A percentile compares a stretch with the other conserved stretches of the same genome.
These are phyloP conservation scores for Euleptes europaea DNA, from an alignment of 2,113 vertebrate species.

Conservation along the genomic window DNA sequence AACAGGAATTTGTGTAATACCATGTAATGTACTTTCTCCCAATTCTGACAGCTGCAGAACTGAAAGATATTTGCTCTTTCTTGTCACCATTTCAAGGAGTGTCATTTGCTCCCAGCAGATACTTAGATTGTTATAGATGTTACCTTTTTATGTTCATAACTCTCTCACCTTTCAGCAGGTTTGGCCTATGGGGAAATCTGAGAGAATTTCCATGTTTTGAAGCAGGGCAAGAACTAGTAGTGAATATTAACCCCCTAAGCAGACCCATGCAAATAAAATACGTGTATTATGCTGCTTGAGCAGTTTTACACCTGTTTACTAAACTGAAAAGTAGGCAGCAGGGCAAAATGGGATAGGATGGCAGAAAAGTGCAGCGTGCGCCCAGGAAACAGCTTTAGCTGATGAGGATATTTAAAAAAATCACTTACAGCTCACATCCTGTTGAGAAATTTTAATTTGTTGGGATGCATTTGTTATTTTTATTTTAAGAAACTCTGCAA, in stretches of 20 bases:
- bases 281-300: slow-evolving; percentile 24
- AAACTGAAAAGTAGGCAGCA: neutral
- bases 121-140: slow-evolving; percentile 34
- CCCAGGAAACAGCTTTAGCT: neutral
- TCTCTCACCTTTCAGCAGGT: slow-evolving; percentile 23
- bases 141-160: slow-evolving; percentile 29
- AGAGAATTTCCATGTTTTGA: slow-evolving; percentile 9
- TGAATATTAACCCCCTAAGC: slow-evolving; percentile 26
- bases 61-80: slow-evolving; percentile 39
- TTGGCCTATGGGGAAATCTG: slow-evolving; percentile 19
- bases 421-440: neutral
- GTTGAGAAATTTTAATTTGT: neutral
- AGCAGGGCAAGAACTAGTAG: slow-evolving; percentile 27
- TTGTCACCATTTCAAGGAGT: slow-evolving; percentile 24
- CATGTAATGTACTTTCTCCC: neutral
- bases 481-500: neutral
- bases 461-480: neutral
- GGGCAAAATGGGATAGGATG: no score
- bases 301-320: no score
- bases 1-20: slow-evolving; percentile 24
- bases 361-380: neutral
- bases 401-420: neutral
- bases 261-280: neutral
- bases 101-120: slow-evolving; percentile 1
- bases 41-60: slow-evolving; percentile 28